phyloP scores from a whole-genome alignment of 2,113 vertebrate species.

The Neopipo cinnamomea region DNA sequence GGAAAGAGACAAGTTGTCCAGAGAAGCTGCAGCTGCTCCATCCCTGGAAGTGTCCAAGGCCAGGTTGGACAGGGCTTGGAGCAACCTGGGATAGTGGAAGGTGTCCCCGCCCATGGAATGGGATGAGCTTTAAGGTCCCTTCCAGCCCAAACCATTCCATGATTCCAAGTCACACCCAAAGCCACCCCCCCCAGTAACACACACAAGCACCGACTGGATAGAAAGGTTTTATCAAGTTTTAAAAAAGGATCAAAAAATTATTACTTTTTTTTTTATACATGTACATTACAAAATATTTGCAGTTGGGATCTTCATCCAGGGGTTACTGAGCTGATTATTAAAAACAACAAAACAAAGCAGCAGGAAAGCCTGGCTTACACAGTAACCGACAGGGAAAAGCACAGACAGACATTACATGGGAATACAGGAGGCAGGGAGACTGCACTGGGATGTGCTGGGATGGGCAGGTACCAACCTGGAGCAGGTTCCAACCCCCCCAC shows the following conservation, averaged over 20 bases:
- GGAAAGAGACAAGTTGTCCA: not conserved
- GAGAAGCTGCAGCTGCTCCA: not conserved
- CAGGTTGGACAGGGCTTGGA: not conserved
- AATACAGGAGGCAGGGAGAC: not conserved
- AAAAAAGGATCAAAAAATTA: constrained; percentile 39
- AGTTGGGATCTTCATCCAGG: not conserved
- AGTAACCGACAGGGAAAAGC: not conserved
- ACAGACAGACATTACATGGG: not conserved
- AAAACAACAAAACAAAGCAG: not conserved
- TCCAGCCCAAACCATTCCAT: not conserved
- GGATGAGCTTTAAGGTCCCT: not conserved
- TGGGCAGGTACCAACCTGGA: not conserved
- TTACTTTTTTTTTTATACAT: not conserved
- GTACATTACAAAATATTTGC: constrained; percentile 37
- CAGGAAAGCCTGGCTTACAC: constrained; percentile 11
- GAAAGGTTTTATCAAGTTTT: constrained; percentile 62
- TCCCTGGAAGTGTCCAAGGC: not conserved
- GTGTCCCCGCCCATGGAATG: not conserved
- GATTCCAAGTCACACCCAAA: not conserved
- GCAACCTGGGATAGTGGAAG: rapidly evolving
- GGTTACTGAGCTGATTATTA: not conserved
- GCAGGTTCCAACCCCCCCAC: not conserved
- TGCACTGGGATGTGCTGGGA: not conserved
- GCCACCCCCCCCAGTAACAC: not conserved
- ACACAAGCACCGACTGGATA: not conserved